Conservation (phyloP, 2,888 invertebrate species). For the Chrysolina oricalcia region DNA sequence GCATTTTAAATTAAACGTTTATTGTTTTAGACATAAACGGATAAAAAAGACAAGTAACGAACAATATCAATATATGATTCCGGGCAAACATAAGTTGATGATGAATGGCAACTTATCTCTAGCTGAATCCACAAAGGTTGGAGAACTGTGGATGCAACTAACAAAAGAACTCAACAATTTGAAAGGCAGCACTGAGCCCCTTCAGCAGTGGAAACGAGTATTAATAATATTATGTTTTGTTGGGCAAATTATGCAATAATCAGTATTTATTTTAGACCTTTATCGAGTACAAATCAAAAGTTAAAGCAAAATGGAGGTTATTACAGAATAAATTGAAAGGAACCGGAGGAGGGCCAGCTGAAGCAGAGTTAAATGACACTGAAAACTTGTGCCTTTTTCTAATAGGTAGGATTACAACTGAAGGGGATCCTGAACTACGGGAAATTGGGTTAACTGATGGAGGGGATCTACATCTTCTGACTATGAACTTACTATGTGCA, state of each 20-base stretch:
- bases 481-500: too few species aligned
- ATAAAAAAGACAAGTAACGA: neutral
- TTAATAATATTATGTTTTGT: constrained; percentile 13
- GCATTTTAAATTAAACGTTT: neutral
- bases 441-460: neutral
- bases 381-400: neutral
- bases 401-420: constrained; percentile 20
- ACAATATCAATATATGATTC: too few species aligned
- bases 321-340: constrained; percentile 21
- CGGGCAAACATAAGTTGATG: too few species aligned
- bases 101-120: too few species aligned
- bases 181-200: neutral
- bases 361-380: constrained; percentile 19
- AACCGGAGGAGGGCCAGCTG: constrained; percentile 23
- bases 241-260: constrained; percentile 13
- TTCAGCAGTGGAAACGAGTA: too few species aligned
- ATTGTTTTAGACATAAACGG: neutral
- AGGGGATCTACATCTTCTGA: too few species aligned
- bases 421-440: constrained; percentile 10
- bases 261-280: constrained; percentile 16
- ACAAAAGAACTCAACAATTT: constrained; percentile 13
- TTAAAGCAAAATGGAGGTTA: constrained; percentile 18
- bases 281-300: constrained; percentile 21
- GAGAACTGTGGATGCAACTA: constrained; percentile 15
- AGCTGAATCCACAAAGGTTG: too few species aligned